Base-by-base conservation (phyloP, 2,113 vertebrate species). In the Delphinus delphis region DNA sequence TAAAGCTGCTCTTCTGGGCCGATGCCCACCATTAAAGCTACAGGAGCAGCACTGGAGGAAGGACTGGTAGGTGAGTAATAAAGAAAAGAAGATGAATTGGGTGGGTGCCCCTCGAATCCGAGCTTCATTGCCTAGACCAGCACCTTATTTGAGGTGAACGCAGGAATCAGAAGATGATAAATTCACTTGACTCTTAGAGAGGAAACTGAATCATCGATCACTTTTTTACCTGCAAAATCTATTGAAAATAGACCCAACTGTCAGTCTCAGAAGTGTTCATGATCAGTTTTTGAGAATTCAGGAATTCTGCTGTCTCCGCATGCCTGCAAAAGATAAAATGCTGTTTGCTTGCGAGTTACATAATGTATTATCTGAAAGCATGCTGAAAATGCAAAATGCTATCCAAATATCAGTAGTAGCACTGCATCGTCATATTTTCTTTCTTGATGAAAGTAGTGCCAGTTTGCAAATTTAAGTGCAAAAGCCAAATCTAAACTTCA, bases 191-290 rank as follows among this genome's bases (percentile, higher is more conserved):
- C 68, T 98, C 93, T 92, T 31, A 1, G 73, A 97, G 86, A 93
- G 79, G 91, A 95, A 97, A 93, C 55, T 0, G 38, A 96, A 88
- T 86, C 93, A 97, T 97, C 26, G 26, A 97, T 97, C 98, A 97
- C 92, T 55, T 89, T 95, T 97, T 92, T 92, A 97, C 96, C 96
- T 86, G 96, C 89, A 97, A 90, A 95, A 97, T 97, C 95, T 96
- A 95, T 90, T 58, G 93, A 97, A 96, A 97, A 97, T 92, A 96
- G 93, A 96, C 90, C 95, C 79, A 76, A 89, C 92, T 77, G 90
- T 90, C 2, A 1, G 83, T 92, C 95, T 95, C 68, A 3, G 90
- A 92, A 94, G 95, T 20, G 4, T 41, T 70, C 63, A 21, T 87
- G 97, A 97, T 97, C 80, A 89, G 92, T 93, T 96, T 96, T 92